Evolutionary conservation across 1,140 invertebrate species (phyloP).

Genomic region (Anadara kagoshimensis): DNA sequence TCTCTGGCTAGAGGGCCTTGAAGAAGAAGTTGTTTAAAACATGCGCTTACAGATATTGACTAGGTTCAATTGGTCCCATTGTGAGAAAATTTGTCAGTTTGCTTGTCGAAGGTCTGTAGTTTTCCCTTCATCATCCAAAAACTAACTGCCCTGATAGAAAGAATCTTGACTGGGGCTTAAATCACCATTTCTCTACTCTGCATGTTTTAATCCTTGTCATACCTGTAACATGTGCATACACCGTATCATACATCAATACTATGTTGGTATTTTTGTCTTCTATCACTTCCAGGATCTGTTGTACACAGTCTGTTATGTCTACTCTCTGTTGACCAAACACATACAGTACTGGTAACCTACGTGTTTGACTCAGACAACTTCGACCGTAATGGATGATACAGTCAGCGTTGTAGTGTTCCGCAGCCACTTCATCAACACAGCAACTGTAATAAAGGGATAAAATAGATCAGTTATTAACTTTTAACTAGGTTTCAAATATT

Average conservation of each 20-base stretch:
- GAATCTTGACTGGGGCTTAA: no score
- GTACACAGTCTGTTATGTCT: constrained; percentile 57
- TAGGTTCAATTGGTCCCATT: no score
- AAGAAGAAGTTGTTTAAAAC: no score
- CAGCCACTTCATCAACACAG: constrained; percentile 94
- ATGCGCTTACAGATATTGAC: no score
- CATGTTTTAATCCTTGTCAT: constrained; percentile 44
- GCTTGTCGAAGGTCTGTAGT: no score
- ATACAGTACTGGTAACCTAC: constrained; percentile 78
- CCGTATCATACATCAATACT: constrained; percentile 84
- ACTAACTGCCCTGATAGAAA: no score
- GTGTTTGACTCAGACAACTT: constrained; percentile 86
- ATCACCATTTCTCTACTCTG: not conserved
- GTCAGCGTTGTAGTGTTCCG: constrained; percentile 88
- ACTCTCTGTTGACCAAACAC: constrained; percentile 72
- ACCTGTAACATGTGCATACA: constrained; percentile 81
- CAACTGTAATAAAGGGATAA: constrained; percentile 79
- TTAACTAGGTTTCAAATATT: not conserved
- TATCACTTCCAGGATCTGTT: constrained; percentile 46
- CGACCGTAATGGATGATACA: constrained; percentile 93
- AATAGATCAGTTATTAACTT: not conserved
- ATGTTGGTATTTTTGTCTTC: constrained; percentile 73
- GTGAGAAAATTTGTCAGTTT: no score
- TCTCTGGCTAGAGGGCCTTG: no score
- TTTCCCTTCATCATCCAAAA: no score